A percentile compares a stretch with the other conserved stretches of the same genome.
phyloP scores from a whole-genome alignment of 2,888 invertebrate genomes.

The Rhingia rostrata region DNA sequence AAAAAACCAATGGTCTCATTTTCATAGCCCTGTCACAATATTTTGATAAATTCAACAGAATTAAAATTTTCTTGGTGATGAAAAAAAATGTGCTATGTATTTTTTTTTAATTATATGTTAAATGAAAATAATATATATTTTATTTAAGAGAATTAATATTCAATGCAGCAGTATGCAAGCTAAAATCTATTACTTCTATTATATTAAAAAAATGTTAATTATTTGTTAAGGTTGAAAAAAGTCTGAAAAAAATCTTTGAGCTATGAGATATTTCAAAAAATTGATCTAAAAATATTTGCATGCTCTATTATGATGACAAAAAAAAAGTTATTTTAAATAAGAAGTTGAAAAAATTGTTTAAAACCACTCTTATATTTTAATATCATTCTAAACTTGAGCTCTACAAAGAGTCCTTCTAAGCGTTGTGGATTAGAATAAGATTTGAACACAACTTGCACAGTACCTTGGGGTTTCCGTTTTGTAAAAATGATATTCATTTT shows the following conservation, averaged over 20 bases:
- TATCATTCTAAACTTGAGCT: slow-evolving; percentile 23
- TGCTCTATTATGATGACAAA: slow-evolving; percentile 58
- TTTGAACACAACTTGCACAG: slow-evolving; percentile 23
- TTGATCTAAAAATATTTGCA: slow-evolving; percentile 49
- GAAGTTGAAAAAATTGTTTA: slow-evolving; percentile 46
- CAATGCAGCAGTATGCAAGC: slow-evolving; percentile 49
- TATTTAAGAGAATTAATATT: slow-evolving; percentile 23
- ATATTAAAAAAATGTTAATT: slow-evolving; percentile 20
- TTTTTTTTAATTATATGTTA: slow-evolving; percentile 2
- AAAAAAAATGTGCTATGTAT: slow-evolving; percentile 43
- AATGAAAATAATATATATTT: slow-evolving; percentile 21
- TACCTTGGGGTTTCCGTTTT: background rate
- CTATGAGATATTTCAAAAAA: slow-evolving; percentile 28
- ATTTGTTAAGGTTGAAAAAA: slow-evolving; percentile 29
- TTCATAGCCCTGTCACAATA: too few relatives aligned
- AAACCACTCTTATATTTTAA: slow-evolving; percentile 62
- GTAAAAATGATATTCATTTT: slow-evolving; percentile 66
- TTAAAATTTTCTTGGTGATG: background rate
- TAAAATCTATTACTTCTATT: slow-evolving; percentile 54
- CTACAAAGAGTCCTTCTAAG: slow-evolving; percentile 9
- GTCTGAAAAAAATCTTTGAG: slow-evolving; percentile 22
- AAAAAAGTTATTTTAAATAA: slow-evolving; percentile 17
- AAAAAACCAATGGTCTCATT: too few relatives aligned
- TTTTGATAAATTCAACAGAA: too few relatives aligned
- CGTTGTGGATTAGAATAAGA: slow-evolving; percentile 15